Evolutionary conservation across 2,113 vertebrate genomes (phyloP).

Genomic region (Pimephales promelas): DNA sequence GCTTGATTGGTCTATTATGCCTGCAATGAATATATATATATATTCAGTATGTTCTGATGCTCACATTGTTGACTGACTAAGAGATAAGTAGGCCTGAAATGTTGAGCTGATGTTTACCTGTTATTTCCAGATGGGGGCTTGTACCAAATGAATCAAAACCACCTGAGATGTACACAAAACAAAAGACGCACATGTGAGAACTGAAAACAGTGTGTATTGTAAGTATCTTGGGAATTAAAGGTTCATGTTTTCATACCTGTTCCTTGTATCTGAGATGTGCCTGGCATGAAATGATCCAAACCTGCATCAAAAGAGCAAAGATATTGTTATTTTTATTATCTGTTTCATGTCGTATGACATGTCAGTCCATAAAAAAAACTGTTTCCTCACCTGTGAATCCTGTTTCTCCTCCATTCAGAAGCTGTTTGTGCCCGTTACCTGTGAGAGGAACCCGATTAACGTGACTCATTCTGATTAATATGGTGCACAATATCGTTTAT

Average conservation of each 20-base stretch:
- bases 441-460: constrained; percentile 16
- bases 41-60: background rate
- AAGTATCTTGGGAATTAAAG: background rate
- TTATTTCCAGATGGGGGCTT: constrained; percentile 61
- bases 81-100: background rate
- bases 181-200: background rate
- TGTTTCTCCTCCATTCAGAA: constrained; percentile 62
- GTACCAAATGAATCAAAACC: constrained; percentile 50
- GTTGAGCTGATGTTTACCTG: constrained; percentile 45
- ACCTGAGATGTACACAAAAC: constrained; percentile 54
- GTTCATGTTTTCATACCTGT: constrained; percentile 42
- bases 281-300: constrained; percentile 50
- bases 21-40: constrained; percentile 47
- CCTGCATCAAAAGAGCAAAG: constrained; percentile 30
- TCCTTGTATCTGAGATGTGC: constrained; percentile 45
- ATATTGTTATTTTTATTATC: background rate
- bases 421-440: constrained; percentile 76
- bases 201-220: background rate
- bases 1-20: constrained; percentile 57
- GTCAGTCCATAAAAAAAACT: background rate
- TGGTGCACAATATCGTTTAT: background rate
- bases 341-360: background rate
- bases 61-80: background rate
- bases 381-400: constrained; percentile 64
- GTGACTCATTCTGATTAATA: background rate